Evolutionary conservation across 2,113 vertebrate species (phyloP).

Genomic region (Syrrhaptes paradoxus): DNA sequence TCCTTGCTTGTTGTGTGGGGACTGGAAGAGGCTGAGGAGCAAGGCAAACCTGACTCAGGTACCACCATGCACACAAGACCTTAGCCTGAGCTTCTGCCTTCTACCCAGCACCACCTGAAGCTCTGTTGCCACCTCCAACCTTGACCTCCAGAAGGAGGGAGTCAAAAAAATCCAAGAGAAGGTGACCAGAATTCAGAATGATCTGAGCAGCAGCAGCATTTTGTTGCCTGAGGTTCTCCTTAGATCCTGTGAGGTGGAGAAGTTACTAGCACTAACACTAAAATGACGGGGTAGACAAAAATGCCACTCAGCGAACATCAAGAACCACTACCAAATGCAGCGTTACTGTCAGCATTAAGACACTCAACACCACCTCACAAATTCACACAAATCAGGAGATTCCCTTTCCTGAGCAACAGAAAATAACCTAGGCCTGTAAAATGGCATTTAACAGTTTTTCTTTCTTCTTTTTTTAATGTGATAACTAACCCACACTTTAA

Average conservation of each 20-base stretch:
- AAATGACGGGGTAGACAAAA: neutral
- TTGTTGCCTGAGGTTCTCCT: neutral
- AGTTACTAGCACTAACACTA: neutral
- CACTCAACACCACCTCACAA: neutral
- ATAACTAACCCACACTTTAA: neutral
- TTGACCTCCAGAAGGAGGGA: neutral
- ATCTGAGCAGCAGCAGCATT: neutral
- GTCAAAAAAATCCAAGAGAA: neutral
- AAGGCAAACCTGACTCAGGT: neutral
- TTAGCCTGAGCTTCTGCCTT: neutral
- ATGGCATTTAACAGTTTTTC: neutral
- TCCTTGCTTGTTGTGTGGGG: neutral
- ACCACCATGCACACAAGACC: neutral
- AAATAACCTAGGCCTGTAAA: neutral
- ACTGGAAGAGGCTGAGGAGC: neutral
- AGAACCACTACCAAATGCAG: neutral
- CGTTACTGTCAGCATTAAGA: neutral
- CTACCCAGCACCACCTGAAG: neutral
- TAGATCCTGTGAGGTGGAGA: no score
- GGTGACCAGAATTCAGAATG: neutral
- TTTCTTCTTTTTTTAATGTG: neutral
- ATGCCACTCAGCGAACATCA: accelerated
- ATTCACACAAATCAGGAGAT: neutral
- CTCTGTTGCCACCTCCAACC: neutral
- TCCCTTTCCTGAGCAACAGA: neutral